A percentile compares a stretch with the other conserved stretches of the same genome.
phyloP scores from a whole-genome alignment of 92 coral and sea anemone species.

The Muricea muricata region DNA sequence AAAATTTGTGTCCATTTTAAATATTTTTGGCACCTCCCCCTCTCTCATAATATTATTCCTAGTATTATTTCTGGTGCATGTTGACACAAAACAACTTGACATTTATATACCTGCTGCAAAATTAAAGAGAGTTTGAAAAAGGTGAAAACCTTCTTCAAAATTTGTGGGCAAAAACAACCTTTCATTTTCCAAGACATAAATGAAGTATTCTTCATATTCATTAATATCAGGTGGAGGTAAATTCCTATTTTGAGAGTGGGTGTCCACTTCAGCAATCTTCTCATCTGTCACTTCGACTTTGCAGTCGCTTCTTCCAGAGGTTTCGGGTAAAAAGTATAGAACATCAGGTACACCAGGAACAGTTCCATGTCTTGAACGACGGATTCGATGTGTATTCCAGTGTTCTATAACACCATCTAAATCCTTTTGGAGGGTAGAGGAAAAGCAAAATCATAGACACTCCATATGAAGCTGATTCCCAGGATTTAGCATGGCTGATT shows the following conservation, averaged over 20 bases:
- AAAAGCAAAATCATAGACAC: constrained; percentile 8
- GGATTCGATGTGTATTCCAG: constrained; percentile 10
- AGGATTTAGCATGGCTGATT: not conserved
- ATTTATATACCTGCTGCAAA: not conserved
- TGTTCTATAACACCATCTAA: not conserved
- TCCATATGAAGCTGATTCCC: not conserved
- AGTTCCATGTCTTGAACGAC: not conserved
- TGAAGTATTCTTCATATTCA: constrained; percentile 16
- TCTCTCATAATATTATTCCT: too few species aligned
- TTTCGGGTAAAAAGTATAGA: constrained; percentile 30
- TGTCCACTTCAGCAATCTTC: constrained; percentile 25
- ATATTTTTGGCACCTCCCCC: too few species aligned
- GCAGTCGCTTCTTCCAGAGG: constrained; percentile 23
- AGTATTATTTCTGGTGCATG: too few species aligned
- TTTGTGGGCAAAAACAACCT: constrained; percentile 12
- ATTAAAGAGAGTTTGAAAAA: constrained; percentile 24
- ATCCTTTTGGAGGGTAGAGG: not conserved
- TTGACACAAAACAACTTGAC: too few species aligned
- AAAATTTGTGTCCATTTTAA: too few species aligned
- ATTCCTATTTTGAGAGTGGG: not conserved
- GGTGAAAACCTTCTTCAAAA: constrained; percentile 17
- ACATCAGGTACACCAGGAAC: constrained; percentile 21
- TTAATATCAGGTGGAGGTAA: not conserved
- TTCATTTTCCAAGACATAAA: constrained; percentile 28
- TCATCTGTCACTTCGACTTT: not conserved